phyloP scores from a whole-genome alignment of 2,888 invertebrate genomes.

The Ctenicera cuprea region DNA sequence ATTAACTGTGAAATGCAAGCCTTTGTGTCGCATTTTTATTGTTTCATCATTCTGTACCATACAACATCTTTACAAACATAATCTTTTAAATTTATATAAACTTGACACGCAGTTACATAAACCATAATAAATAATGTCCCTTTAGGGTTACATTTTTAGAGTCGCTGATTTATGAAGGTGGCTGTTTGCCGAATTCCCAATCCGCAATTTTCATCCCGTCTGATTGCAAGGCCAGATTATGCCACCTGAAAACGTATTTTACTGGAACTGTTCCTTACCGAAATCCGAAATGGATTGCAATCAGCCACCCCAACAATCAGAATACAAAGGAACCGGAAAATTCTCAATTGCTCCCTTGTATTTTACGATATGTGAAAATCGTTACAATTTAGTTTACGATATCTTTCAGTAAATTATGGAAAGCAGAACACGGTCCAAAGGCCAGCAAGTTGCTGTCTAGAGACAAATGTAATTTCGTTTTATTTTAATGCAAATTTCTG shows the following conservation, averaged over 20 bases:
- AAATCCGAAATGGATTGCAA: conserved; percentile 30
- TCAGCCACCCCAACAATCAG: conserved; percentile 21
- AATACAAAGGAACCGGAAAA: conserved; percentile 27
- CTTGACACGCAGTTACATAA: too few relatives aligned
- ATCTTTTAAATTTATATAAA: too few relatives aligned
- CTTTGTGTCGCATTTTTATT: too few relatives aligned
- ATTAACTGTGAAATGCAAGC: too few relatives aligned
- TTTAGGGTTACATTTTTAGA: conserved; percentile 4
- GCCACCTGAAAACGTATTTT: conserved; percentile 31
- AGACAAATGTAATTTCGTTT: not conserved
- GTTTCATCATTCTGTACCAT: too few relatives aligned
- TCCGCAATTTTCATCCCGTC: conserved; percentile 26
- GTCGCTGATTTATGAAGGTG: conserved; percentile 9
- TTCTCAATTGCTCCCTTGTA: conserved; percentile 18
- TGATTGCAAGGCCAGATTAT: conserved; percentile 25
- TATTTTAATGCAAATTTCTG: conserved; percentile 6
- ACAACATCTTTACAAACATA: too few relatives aligned
- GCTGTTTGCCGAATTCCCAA: conserved; percentile 17
- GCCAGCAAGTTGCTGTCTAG: not conserved
- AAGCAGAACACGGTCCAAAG: not conserved
- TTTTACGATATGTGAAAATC: conserved; percentile 24
- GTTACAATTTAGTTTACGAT: conserved; percentile 14
- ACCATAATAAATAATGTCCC: too few relatives aligned
- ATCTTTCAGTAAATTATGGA: conserved; percentile 9
- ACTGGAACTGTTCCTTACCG: conserved; percentile 14